Conservation (phyloP, 2,797 vertebrate genomes). For the Halcyon chelicuti region DNA sequence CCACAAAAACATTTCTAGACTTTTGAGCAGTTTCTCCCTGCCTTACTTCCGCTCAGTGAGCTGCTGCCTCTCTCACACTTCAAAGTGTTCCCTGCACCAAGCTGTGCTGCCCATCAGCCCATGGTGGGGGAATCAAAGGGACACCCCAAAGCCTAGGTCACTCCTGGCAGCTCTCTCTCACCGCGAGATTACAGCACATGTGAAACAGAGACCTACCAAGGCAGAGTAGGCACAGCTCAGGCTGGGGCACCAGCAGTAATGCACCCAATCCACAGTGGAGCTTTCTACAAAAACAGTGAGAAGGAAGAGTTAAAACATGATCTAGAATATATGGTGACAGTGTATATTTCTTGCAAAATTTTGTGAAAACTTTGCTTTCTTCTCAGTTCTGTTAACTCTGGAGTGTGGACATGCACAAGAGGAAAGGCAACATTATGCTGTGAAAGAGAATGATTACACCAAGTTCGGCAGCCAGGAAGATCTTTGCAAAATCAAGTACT, state of each 20-base stretch:
- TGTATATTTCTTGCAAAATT: not conserved
- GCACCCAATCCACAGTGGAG: not conserved
- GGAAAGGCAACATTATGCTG: not conserved
- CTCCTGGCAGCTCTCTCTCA: not conserved
- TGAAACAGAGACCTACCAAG: not conserved
- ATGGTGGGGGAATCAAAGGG: conserved; percentile 26
- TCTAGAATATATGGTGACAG: not conserved
- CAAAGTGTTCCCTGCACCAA: not conserved
- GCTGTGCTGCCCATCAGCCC: not conserved
- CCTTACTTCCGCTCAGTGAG: not conserved
- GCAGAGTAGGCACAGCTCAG: not conserved
- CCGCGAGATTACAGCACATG: not conserved
- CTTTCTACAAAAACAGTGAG: not conserved
- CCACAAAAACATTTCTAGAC: not conserved
- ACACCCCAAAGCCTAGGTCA: not conserved
- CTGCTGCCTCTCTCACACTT: rapidly evolving
- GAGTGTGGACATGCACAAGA: not conserved
- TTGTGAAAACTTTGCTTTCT: not conserved
- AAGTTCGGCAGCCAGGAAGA: not conserved
- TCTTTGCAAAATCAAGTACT: not conserved
- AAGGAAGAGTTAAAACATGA: not conserved
- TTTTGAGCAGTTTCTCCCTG: not conserved
- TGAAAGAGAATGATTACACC: not conserved
- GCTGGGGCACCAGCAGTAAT: rapidly evolving
- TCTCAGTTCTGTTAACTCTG: not conserved